A percentile compares a stretch with the other conserved stretches of the same genome.
Evolutionary conservation across 2,888 invertebrate genomes (phyloP).

Genomic region (Empis stercorea): DNA sequence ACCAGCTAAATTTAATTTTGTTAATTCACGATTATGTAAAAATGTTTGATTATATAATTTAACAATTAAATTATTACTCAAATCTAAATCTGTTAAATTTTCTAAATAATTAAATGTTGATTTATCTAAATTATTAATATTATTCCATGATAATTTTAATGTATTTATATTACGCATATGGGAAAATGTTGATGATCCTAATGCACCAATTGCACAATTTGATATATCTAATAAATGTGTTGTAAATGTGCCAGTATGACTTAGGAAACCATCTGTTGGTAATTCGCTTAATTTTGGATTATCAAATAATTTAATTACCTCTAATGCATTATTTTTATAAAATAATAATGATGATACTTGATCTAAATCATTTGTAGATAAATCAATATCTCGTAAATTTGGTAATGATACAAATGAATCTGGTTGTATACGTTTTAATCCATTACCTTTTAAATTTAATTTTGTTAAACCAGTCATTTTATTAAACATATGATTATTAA

Average conservation of each 20-base stretch:
- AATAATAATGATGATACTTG: constrained; percentile 55
- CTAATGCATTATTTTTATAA: constrained; percentile 52
- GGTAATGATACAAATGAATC: constrained; percentile 54
- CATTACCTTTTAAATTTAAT: constrained; percentile 56
- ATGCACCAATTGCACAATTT: constrained; percentile 52
- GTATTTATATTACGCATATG: constrained; percentile 57
- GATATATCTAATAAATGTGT: constrained; percentile 60
- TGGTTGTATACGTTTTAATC: constrained; percentile 51
- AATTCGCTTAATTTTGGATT: constrained; percentile 54
- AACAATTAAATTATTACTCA: constrained; percentile 55
- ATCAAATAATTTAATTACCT: constrained; percentile 56
- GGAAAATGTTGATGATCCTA: constrained; percentile 51
- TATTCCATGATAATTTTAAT: constrained; percentile 55
- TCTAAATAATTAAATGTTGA: constrained; percentile 43
- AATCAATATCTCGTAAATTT: constrained; percentile 55
- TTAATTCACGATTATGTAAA: constrained; percentile 50
- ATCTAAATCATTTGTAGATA: constrained; percentile 58
- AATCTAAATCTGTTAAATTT: constrained; percentile 53
- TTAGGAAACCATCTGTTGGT: constrained; percentile 52
- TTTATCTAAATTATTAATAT: constrained; percentile 42
- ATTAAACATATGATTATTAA: constrained; percentile 52
- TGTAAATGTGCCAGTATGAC: constrained; percentile 45
- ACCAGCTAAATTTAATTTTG: constrained; percentile 50
- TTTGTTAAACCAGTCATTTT: constrained; percentile 50
- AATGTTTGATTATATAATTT: constrained; percentile 50